Conservation (phyloP, 92 coral and sea anemone species). For the Pocillopora meandrina region DNA sequence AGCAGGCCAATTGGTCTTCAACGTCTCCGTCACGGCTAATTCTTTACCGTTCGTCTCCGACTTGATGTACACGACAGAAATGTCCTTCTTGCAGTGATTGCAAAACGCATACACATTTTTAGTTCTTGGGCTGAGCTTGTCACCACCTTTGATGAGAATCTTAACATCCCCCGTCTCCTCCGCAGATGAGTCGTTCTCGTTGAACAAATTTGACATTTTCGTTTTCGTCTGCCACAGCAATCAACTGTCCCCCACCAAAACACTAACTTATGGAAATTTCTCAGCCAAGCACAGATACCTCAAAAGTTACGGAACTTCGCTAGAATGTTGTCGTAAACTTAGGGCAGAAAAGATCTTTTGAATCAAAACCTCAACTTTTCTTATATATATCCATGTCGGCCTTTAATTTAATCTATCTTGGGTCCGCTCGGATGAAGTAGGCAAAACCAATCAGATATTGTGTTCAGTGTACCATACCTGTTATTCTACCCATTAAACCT, state of each 20-base stretch:
- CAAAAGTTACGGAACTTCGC: neutral
- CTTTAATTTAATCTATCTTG: conserved; percentile 37
- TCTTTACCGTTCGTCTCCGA: conserved; percentile 82
- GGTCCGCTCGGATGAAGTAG: conserved; percentile 3
- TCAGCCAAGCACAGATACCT: neutral
- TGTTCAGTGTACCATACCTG: conserved; percentile 51
- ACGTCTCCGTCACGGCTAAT: conserved; percentile 55
- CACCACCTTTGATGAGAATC: conserved; percentile 74
- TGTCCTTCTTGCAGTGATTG: conserved; percentile 88
- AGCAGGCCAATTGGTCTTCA: conserved; percentile 57
- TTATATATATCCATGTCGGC: conserved; percentile 22
- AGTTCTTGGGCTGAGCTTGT: conserved; percentile 53
- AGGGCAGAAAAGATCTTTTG: conserved; percentile 11
- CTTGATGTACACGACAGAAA: conserved; percentile 83
- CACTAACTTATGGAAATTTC: neutral
- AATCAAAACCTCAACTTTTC: conserved; percentile 20
- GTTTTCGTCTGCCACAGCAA: neutral
- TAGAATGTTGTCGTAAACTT: neutral
- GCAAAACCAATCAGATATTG: conserved; percentile 50
- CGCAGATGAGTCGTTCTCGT: conserved; percentile 35
- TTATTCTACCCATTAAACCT: conserved; percentile 55
- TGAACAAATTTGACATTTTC: conserved; percentile 42
- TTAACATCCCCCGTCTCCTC: conserved; percentile 80
- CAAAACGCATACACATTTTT: conserved; percentile 79
- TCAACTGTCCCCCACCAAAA: neutral